These are phyloP conservation scores for Euphydryas editha DNA, from an alignment of 2,888 invertebrate species.

Conservation along the genomic window DNA sequence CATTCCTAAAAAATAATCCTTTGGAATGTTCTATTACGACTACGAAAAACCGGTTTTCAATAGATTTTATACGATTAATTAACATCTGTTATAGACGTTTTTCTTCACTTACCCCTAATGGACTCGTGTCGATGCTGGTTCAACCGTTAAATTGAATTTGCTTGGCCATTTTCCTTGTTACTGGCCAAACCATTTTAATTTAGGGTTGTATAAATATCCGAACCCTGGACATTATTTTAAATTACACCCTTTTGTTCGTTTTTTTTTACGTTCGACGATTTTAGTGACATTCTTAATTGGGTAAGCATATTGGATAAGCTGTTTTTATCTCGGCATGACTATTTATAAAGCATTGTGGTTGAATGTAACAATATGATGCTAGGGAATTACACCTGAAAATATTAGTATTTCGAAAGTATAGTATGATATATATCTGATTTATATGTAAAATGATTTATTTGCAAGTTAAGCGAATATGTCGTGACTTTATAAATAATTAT, in stretches of 20 bases:
- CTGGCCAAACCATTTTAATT: constrained; percentile 46
- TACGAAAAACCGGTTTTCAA: constrained; percentile 5
- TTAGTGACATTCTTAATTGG: neutral
- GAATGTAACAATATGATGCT: too few relatives aligned
- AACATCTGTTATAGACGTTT: constrained; percentile 77
- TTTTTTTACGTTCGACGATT: constrained; percentile 1
- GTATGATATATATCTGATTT: too few relatives aligned
- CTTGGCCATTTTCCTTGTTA: constrained; percentile 50
- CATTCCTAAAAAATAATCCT: neutral
- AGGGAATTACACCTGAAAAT: too few relatives aligned
- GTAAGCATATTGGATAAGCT: neutral
- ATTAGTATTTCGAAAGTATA: too few relatives aligned
- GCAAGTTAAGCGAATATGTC: too few relatives aligned
- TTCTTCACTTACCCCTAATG: constrained; percentile 69
- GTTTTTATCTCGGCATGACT: neutral
- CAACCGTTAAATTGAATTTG: constrained; percentile 74
- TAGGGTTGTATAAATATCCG: constrained; percentile 25
- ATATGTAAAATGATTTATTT: too few relatives aligned
- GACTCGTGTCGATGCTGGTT: constrained; percentile 60
- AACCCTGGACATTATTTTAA: neutral
- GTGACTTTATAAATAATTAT: too few relatives aligned
- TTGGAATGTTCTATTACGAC: neutral
- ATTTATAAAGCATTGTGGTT: too few relatives aligned
- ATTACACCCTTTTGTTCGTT: neutral
- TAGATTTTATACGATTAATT: constrained; percentile 74